These are phyloP conservation scores for Falco berigora DNA, from an alignment of 2,797 vertebrate genomes.

Conservation along the genomic window DNA sequence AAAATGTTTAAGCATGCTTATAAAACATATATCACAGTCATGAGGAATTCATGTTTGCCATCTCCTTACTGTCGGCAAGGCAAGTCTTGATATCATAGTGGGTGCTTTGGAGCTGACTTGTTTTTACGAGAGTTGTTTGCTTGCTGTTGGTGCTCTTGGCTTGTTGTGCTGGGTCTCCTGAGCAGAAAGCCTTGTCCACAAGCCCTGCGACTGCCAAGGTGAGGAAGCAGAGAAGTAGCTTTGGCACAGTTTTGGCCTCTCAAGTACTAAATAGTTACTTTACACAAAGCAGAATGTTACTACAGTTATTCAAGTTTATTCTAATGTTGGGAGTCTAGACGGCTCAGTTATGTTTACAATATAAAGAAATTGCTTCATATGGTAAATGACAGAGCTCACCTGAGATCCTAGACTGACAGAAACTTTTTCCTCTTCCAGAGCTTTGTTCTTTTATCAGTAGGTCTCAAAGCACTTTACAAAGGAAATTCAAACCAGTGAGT, in stretches of 20 bases:
- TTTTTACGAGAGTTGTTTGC: not conserved
- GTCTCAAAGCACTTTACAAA: not conserved
- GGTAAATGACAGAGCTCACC: not conserved
- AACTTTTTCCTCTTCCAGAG: not conserved
- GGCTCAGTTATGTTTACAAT: not conserved
- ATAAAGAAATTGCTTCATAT: not conserved
- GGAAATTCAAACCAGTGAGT: not conserved
- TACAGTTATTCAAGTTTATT: not conserved
- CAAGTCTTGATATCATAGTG: not conserved
- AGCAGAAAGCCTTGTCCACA: not conserved
- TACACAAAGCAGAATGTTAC: not conserved
- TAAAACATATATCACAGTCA: not conserved
- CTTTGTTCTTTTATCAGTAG: conserved; percentile 29
- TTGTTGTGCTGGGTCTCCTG: not conserved
- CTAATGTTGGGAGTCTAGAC: not conserved
- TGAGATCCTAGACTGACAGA: not conserved
- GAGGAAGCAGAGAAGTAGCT: not conserved
- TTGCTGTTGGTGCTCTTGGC: not conserved
- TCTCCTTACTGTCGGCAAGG: not conserved
- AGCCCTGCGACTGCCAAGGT: not conserved
- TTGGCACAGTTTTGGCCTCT: not conserved
- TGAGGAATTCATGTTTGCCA: not conserved
- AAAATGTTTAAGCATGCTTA: not conserved
- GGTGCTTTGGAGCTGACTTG: not conserved
- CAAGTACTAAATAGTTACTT: not conserved